phyloP scores from a whole-genome alignment of 2,797 vertebrate genomes.

The Argentina silus region DNA sequence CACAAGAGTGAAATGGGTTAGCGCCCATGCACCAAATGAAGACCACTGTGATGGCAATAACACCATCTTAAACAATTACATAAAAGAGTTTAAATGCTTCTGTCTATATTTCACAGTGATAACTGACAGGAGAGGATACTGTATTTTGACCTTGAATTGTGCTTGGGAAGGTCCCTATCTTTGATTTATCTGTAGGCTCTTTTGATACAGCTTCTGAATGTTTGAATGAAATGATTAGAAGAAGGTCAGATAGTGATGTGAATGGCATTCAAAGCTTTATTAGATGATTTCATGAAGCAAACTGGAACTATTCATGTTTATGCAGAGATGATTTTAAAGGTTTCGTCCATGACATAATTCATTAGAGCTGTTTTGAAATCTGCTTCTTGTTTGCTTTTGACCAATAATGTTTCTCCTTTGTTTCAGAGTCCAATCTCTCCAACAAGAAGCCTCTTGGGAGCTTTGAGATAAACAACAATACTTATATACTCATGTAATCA shows the following conservation, averaged over 20 bases:
- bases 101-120: not conserved
- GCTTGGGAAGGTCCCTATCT: not conserved
- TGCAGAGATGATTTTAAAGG: not conserved
- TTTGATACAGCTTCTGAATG: not conserved
- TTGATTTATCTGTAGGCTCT: not conserved
- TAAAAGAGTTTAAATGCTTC: not conserved
- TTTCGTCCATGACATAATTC: not conserved
- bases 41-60: not conserved
- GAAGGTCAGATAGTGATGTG: not conserved
- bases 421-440: conserved; percentile 49
- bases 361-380: not conserved
- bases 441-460: not conserved
- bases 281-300: not conserved
- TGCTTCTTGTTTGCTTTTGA: conserved; percentile 22
- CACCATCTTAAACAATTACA: not conserved
- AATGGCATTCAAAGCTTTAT: not conserved
- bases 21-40: not conserved
- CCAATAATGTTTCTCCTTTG: conserved; percentile 22
- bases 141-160: conserved; percentile 6
- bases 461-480: not conserved
- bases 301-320: not conserved
- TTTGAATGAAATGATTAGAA: not conserved
- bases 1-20: not conserved
- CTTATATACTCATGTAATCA: conserved; percentile 14
- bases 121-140: not conserved